Evolutionary conservation across 2,888 invertebrate species (phyloP), one percentile per base, ranked within the genome.

Genomic region (Dilophus febrilis): DNA sequence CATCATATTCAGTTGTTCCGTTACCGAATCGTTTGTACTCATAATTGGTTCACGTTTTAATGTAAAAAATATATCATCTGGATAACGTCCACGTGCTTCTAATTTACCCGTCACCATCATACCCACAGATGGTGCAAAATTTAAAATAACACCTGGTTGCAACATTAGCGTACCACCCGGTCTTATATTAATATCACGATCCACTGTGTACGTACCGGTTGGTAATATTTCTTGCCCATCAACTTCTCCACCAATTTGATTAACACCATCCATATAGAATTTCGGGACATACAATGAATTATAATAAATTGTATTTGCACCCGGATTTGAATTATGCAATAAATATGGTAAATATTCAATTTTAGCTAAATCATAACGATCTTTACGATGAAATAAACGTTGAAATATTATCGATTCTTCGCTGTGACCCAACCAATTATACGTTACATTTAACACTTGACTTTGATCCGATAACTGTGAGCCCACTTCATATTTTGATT

Each of bases 21-120:
- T 68, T 0, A 71, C 70, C 38, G 72, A 70, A 49, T 79, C 79
- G 44, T 73, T 72, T 44, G 69, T 68, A 2, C 67, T 61, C 60
- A 80, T 71, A 8, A 72, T 58, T 0, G 80, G 68, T 55, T 84
- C 82, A 50, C 85, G 77, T 56, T 83, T 83, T 6, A 86, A 57
- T 0, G 84, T 85, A 49, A 86, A 74, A 35, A 75, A 67, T 37
- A 87, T 86, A 51, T 83, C 82, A 53, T 79, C 81, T 0, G 84
- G 83, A 28, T 76, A 68, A 43, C 76, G 72, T 2, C 87, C 87
- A 50, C 78, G 70, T 0, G 87, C 87, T 51, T 85, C 85, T 34
- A 95, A 62, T 57, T 80, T 78, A 1, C 95, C 95, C 32, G 92
- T 92, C 3, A 97, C 81, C 80, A 98, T 87, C 71, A 98, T 88